These are phyloP conservation scores for Ophion costatus DNA, from an alignment of 2,888 invertebrate species.

Conservation along the genomic window DNA sequence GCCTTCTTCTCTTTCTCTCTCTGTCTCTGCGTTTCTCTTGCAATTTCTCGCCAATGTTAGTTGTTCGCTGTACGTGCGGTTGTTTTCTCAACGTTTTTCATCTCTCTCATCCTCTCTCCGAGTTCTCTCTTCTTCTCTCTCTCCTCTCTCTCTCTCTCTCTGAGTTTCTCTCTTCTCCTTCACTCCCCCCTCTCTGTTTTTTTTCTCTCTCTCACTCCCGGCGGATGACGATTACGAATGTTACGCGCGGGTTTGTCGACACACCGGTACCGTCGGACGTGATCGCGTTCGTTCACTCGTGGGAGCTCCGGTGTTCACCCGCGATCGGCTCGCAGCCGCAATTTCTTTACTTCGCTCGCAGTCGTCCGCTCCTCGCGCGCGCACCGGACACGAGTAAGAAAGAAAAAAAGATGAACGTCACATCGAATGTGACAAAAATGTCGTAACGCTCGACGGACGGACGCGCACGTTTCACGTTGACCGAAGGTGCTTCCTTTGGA, in stretches of 20 bases:
- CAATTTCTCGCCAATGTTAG: background rate
- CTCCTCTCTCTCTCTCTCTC: slow-evolving; percentile 6
- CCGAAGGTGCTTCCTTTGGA: too few species aligned
- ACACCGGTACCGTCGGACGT: slow-evolving; percentile 60
- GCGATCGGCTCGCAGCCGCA: slow-evolving; percentile 23
- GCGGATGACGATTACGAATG: slow-evolving; percentile 13
- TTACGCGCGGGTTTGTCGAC: background rate
- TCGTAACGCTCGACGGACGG: background rate
- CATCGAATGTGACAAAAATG: slow-evolving; percentile 10
- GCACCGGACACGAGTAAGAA: background rate
- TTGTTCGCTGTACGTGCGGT: background rate
- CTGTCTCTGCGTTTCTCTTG: background rate
- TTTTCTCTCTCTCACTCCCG: background rate
- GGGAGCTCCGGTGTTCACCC: slow-evolving; percentile 16
- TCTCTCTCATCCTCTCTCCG: slow-evolving; percentile 16
- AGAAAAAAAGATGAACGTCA: slow-evolving; percentile 8
- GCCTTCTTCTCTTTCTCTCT: background rate
- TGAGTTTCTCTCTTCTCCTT: background rate
- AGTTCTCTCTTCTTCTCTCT: background rate
- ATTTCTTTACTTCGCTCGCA: background rate
- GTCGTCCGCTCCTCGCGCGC: background rate
- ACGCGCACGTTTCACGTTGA: too few species aligned
- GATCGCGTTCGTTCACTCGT: slow-evolving; percentile 52
- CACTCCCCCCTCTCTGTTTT: background rate
- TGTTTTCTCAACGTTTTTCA: background rate